A percentile compares a stretch with the other conserved stretches of the same genome.
Evolutionary conservation across 2,797 vertebrate genomes (phyloP).

Genomic region (Graptemys geographica): DNA sequence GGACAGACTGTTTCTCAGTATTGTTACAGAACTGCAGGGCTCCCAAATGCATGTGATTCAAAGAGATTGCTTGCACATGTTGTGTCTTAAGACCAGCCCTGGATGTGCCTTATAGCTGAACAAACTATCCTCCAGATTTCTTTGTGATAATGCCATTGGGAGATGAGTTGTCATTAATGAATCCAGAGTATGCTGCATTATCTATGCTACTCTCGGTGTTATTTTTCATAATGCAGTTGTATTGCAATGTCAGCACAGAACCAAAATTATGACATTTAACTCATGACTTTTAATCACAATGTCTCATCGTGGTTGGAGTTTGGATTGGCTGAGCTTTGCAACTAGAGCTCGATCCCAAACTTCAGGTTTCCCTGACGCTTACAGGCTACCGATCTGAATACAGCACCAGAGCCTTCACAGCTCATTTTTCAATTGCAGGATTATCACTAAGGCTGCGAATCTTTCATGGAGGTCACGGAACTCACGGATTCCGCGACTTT

Average conservation of each 20-base stretch:
- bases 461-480: no score
- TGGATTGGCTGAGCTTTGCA: not conserved
- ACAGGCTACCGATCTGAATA: not conserved
- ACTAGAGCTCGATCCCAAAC: not conserved
- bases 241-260: not conserved
- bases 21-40: not conserved
- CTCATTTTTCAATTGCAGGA: not conserved
- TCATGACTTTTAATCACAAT: not conserved
- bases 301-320: not conserved
- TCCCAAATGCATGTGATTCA: not conserved
- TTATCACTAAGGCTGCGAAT: not conserved
- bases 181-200: no score
- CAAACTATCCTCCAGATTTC: not conserved
- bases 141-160: not conserved
- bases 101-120: not conserved
- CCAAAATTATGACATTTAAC: not conserved
- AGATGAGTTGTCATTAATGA: not conserved
- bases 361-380: not conserved
- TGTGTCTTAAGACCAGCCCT: not conserved
- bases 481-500: no score
- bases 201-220: not conserved
- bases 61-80: not conserved
- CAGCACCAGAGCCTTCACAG: not conserved
- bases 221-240: not conserved
- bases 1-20: fast-evolving